Evolutionary conservation across 2,113 vertebrate species (phyloP), one percentile per base, ranked within the genome.

Genomic region (Aegotheles bennettii): DNA sequence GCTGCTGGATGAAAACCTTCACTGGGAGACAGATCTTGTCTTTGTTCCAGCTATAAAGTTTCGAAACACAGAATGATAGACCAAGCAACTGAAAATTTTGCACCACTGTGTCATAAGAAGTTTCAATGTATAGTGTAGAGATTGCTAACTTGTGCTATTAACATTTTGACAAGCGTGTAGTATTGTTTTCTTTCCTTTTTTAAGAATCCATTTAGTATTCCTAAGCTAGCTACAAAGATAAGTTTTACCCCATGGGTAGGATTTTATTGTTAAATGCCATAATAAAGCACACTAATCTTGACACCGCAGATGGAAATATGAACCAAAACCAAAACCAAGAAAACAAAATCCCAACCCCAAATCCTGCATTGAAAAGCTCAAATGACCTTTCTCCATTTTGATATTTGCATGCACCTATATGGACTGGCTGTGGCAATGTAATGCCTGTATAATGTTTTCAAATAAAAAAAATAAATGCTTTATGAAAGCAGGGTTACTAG

Each of bases 381-480:
- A 97, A 93, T 93, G 96, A 96, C 93, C 84, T 93, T 97, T 96
- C 92, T 98, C 95, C 97, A 96, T 97, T 98, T 98, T 98, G 97
- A 98, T 98, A 98, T 98, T 98, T 98, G 98, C 98, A 98, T 98
- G 98, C 98, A 97, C 97, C 98, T 98, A 96, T 95, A 97, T 98
- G 98, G 98, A 98, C 98, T 98, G 98, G 98, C 98, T 98, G 98
- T 98, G 98, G 97, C 98, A 98, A 97, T 98, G 98, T 98, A 98
- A 98, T 98, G 98, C 98, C 98, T 98, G 98, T 98, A 98, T 97
- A 98, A 98, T 98, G 98, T 98, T 98, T 98, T 98, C 97, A 98
- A 98, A 98, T 98, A 98, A 98, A 97, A 96, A 48, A 83, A 98
- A 97, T 97, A 98, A 98, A 98, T 98, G 98, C 98, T 98, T 98